Evolutionary conservation across 2,888 invertebrate genomes (phyloP), one percentile per base, ranked within the genome.

Genomic region (Tipula lateralis): DNA sequence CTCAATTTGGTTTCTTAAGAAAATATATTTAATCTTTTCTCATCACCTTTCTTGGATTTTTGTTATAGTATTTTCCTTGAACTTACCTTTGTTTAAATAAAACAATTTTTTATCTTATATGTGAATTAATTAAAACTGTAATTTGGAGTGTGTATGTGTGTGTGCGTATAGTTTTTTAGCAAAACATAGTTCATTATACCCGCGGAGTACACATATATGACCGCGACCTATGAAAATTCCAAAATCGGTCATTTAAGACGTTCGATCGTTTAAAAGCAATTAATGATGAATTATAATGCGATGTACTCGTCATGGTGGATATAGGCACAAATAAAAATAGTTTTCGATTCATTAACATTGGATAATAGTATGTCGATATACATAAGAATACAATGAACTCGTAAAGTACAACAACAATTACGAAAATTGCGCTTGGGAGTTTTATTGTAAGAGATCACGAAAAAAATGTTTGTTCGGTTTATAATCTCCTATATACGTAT

Each of bases 101-200:
- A 44, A n/a, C n/a, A 44, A 44, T 44, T 44, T 50, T 50, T 16
- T 50, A 50, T 50, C 50, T 13, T 9, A 9, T 12, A 44, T 66
- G 66, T 66, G 66, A 66, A 66, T 66, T 66, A 66, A 66, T 66
- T 66, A 66, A 66, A 66, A 66, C 66, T 66, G 66, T 66, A 24
- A 24, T 66, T 66, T 66, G n/a, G n/a, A n/a, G n/a, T 66, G 66
- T 9, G 66, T 66, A 24, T 66, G 12, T 9, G 32, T 32, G n/a
- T n/a, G 6, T 32, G 6, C 6, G 36, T 36, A 3, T 50, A 39
- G 13, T 19, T 16, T 16, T 50, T 0, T 2, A 6, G 16, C 44
- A 6, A 19, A 6, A 50, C n/a, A 50, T 50, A 50, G 44, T 50
- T 50, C 44, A 50, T 19, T 44, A 50, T 4, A 50, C 16, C 16